These are phyloP conservation scores for Tyto alba DNA, from an alignment of 2,113 vertebrate species.

Conservation along the genomic window DNA sequence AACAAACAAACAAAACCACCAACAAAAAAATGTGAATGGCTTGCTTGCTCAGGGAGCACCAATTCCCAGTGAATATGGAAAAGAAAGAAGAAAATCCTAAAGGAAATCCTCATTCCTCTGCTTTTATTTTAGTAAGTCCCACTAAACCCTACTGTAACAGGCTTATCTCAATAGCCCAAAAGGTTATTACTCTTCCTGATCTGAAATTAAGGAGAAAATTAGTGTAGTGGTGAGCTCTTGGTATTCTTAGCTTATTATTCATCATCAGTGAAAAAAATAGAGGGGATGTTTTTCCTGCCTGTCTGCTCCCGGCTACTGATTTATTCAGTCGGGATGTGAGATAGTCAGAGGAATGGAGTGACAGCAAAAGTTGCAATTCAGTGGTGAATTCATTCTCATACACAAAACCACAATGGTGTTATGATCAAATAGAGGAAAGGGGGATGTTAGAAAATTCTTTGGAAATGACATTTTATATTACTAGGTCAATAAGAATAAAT, in stretches of 20 bases:
- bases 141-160: background rate
- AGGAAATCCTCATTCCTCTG: background rate
- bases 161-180: background rate
- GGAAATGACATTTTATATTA: background rate
- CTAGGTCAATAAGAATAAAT: background rate
- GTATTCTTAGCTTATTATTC: background rate
- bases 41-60: background rate
- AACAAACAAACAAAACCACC: too few relatives aligned
- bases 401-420: background rate
- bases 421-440: background rate
- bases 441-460: background rate
- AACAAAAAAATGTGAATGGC: fast-evolving
- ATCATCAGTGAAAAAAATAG: background rate
- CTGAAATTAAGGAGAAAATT: background rate
- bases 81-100: background rate
- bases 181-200: background rate
- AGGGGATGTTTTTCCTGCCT: background rate
- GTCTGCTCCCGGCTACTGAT: background rate
- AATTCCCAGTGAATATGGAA: background rate
- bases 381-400: background rate
- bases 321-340: background rate
- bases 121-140: background rate
- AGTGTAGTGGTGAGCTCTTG: background rate
- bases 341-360: background rate
- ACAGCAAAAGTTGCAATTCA: background rate